A percentile compares a stretch with the other conserved stretches of the same genome.
phyloP scores from a whole-genome alignment of 2,113 vertebrate genomes.

The Seriola dumerili region DNA sequence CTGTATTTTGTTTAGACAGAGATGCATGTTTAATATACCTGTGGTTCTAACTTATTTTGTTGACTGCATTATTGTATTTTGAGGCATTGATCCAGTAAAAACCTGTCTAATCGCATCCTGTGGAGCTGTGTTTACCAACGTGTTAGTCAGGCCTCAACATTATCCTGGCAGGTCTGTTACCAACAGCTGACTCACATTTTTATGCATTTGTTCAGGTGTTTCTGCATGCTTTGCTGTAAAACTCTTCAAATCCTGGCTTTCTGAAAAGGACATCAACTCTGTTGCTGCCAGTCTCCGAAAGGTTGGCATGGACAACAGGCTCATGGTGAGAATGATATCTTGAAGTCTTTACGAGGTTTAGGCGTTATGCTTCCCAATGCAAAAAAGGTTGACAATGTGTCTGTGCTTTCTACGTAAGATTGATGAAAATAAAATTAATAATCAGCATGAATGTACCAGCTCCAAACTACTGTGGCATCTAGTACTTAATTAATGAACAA shows the following conservation, averaged over 20 bases:
- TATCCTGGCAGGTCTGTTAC: constrained; percentile 65
- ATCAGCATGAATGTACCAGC: not conserved
- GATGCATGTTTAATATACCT: not conserved
- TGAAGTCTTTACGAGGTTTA: not conserved
- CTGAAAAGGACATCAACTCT: constrained; percentile 96
- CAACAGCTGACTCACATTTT: constrained; percentile 58
- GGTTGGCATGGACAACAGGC: constrained; percentile 98
- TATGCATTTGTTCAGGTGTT: constrained; percentile 87
- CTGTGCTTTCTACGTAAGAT: not conserved
- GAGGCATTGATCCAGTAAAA: constrained; percentile 48
- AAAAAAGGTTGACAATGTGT: not conserved
- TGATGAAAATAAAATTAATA: not conserved
- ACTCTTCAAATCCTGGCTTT: constrained; percentile 99
- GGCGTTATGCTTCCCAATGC: not conserved
- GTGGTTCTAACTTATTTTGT: not conserved
- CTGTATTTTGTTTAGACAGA: not conserved
- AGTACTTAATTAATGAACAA: not conserved
- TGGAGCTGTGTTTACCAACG: constrained; percentile 43
- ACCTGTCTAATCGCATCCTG: constrained; percentile 34
- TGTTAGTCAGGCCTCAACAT: constrained; percentile 47
- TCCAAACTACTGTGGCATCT: constrained; percentile 6
- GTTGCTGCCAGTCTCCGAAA: constrained; percentile 94
- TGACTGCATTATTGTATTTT: not conserved
- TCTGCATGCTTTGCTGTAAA: constrained; percentile 97
- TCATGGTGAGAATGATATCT: constrained; percentile 87